Conservation (phyloP, 2,113 vertebrate genomes). For the Cromileptes altivelis region DNA sequence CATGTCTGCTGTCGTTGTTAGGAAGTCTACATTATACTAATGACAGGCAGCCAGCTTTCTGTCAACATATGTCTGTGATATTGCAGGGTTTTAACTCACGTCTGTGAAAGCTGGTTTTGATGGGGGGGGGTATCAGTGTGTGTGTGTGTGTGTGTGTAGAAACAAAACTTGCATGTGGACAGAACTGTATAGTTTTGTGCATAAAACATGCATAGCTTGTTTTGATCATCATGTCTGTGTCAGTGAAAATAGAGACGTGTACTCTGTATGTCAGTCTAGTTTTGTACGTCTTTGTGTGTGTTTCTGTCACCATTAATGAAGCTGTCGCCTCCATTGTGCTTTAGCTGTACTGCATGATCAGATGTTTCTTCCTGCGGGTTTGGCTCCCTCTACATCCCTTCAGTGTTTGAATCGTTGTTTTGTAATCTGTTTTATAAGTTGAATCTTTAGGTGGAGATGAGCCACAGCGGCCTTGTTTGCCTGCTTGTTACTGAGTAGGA, state of each 20-base stretch:
- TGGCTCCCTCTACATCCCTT: slow-evolving; percentile 40
- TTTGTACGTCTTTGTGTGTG: slow-evolving; percentile 23
- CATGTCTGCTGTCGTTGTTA: slow-evolving; percentile 20
- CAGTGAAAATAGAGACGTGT: not conserved
- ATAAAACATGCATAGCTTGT: slow-evolving; percentile 16
- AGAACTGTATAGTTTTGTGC: not conserved
- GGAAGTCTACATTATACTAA: slow-evolving; percentile 34
- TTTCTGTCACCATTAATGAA: slow-evolving; percentile 43
- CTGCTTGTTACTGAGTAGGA: slow-evolving; percentile 11
- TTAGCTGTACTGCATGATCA: slow-evolving; percentile 51
- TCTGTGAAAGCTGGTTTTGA: slow-evolving; percentile 26
- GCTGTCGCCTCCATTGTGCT: slow-evolving; percentile 43
- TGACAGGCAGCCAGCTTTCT: slow-evolving; percentile 12
- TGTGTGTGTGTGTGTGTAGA: not conserved
- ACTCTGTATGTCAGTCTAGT: not conserved
- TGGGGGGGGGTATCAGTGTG: not conserved
- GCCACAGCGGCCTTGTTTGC: slow-evolving; percentile 37
- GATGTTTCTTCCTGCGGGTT: slow-evolving; percentile 51
- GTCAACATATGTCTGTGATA: slow-evolving; percentile 19
- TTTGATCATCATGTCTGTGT: slow-evolving; percentile 33
- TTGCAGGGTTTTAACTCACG: slow-evolving; percentile 6
- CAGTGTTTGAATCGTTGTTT: slow-evolving; percentile 49
- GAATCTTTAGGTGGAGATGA: slow-evolving; percentile 42
- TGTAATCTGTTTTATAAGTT: slow-evolving; percentile 58
- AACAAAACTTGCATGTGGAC: not conserved